phyloP scores from a whole-genome alignment of 1,140 invertebrate genomes.

The Diabrotica undecimpunctata region DNA sequence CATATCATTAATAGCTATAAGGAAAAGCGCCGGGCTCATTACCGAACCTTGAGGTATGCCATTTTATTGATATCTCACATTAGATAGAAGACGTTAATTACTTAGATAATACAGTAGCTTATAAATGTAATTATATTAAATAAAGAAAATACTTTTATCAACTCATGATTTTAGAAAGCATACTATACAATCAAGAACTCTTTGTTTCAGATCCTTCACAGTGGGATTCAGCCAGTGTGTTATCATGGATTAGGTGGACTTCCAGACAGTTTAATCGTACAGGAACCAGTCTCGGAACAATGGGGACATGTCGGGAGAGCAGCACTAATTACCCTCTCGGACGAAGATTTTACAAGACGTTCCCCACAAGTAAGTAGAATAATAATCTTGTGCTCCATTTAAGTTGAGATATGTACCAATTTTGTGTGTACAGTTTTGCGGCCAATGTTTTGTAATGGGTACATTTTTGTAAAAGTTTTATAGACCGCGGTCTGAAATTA shows the following conservation, averaged over 20 bases:
- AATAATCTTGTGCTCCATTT: background rate
- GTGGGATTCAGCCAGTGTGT: slow-evolving; percentile 80
- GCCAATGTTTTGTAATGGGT: background rate
- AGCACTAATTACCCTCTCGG: slow-evolving; percentile 68
- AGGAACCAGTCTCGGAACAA: slow-evolving; percentile 64
- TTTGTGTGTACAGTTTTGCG: background rate
- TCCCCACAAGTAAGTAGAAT: slow-evolving; percentile 66
- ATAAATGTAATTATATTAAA: no score
- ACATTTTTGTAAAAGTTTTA: no score
- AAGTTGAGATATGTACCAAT: no score
- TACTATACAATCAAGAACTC: slow-evolving; percentile 26
- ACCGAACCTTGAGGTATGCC: no score
- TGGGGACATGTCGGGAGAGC: slow-evolving; percentile 79
- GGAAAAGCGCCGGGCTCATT: no score
- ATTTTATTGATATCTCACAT: no score
- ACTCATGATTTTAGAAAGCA: no score
- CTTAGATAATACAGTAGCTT: no score
- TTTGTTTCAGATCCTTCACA: slow-evolving; percentile 72
- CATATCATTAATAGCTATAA: no score
- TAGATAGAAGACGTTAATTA: no score
- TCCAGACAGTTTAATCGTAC: slow-evolving; percentile 71
- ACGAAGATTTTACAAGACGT: slow-evolving; percentile 80
- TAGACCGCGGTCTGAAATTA: no score
- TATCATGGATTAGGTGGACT: slow-evolving; percentile 83
- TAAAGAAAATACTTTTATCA: no score